Conservation (phyloP, 2,797 vertebrate species). For the Fistularia commersonii region DNA sequence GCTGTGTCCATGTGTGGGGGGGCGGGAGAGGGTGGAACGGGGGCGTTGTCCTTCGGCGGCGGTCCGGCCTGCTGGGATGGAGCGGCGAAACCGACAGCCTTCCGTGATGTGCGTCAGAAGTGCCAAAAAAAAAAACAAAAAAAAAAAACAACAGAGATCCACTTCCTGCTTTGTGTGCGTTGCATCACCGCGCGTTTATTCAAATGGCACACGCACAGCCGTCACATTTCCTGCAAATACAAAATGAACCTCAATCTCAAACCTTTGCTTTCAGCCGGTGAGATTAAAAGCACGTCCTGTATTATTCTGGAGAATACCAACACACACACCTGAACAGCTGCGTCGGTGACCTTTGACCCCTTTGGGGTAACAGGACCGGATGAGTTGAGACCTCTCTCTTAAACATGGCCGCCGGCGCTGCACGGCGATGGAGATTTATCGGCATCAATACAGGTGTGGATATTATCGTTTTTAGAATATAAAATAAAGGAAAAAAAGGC, state of each 20-base stretch:
- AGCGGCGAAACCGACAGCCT: constrained; percentile 11
- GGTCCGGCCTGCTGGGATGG: constrained; percentile 4
- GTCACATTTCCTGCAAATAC: not conserved
- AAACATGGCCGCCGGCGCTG: too few relatives aligned
- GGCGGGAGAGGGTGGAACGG: constrained; percentile 36
- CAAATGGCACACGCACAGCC: constrained; percentile 30
- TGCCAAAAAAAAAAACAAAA: constrained; percentile 32
- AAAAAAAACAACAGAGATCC: constrained; percentile 1
- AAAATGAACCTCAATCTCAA: not conserved
- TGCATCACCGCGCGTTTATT: constrained; percentile 24
- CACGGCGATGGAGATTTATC: too few relatives aligned
- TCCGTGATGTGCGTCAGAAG: constrained; percentile 45
- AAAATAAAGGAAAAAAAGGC: not conserved
- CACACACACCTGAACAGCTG: too few relatives aligned
- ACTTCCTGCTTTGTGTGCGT: constrained; percentile 73
- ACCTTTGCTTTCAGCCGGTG: too few relatives aligned
- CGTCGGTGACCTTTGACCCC: too few relatives aligned
- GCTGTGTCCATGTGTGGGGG: constrained; percentile 62
- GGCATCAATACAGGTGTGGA: too few relatives aligned
- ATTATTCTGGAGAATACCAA: too few relatives aligned
- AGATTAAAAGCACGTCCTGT: too few relatives aligned
- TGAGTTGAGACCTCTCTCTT: too few relatives aligned
- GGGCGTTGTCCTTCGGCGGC: constrained; percentile 7
- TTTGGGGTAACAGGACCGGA: too few relatives aligned
- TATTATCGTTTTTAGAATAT: not conserved